Base-by-base conservation (phyloP, 2,888 invertebrate species). In the Erebia aethiops region DNA sequence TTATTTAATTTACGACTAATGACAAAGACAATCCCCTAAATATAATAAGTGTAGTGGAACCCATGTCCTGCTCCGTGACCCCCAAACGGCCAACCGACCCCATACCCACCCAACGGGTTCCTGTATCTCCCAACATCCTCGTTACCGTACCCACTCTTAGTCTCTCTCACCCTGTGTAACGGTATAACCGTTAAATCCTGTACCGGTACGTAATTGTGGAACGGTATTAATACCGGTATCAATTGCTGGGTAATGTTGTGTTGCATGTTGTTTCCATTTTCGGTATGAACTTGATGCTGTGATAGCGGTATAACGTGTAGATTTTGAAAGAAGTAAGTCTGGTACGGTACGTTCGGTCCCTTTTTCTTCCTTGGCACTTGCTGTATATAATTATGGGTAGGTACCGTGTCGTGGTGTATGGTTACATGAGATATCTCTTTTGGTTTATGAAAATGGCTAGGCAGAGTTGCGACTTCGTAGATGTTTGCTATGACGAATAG, bases 21-120 rank as follows among this genome's bases (percentile, higher is more conserved):
- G 3, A 43, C 11, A 46, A 35, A 11, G 9, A 43, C n/a, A 46
- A 35, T 4, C 16, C 61, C 54, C 74, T 77, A 86, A 71, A 90
- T 90, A 73, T 87, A 89, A 46, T 66, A 66, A 18, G 88, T 81
- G 75, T 90, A 91, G 77, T 81, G 79, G 62, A 87, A 92, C 0
- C 92, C 92, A 65, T 92, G 92, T 0, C 92, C 92, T 1, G 91
- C 87, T 0, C 92, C 92, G 13, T 91, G 91, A 0, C 92, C 92
- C 0, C 92, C 92, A 18, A 87, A 90, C 35, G 84, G 84, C 74
- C 91, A 78, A 0, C 91, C 91, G 0, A 83, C 84, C 0, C 92
- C 92, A 61, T 85, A 91, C 2, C 92, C 92, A 0, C 92, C 92
- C 69, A 88, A 85, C 51, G 88, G 89, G 1, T 85, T 89, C 62